Evolutionary conservation across 2,797 vertebrate species (phyloP), one percentile per base, ranked within the genome.

Genomic region (Clangula hyemalis): DNA sequence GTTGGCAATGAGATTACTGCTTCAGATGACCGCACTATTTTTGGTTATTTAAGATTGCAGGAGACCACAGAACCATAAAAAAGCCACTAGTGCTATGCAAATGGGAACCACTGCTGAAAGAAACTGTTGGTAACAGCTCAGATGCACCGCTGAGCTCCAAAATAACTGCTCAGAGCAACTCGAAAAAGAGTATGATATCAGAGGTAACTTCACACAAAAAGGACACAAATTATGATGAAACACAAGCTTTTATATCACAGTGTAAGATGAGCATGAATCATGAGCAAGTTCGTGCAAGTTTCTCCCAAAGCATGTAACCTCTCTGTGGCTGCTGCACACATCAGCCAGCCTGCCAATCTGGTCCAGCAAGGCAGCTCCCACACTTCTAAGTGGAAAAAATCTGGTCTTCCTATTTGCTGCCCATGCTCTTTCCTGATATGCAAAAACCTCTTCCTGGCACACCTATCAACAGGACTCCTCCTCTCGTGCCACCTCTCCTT

Each of bases 131-230:
- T 2, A 56, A 64, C 62, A 38, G 34, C 51, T 70, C 32, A 2
- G 19, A 24, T 1, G 6, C n/a, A 21, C 18, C 1, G 3, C 62
- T 5, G 30, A 71, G 28, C 38, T 47, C 49, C 3, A 4, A 8
- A 58, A 38, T 0, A 27, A 61, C 56, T 14, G 45, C 68, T 78
- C 7, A 0, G 3, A 0, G 3, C 1, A 11, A 2, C 43, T 20
- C 11, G 43, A 60, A 41, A 45, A 20, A 24, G 71, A 16, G 38
- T 11, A 4, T 21, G 2, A 6, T 1, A 34, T 49, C 51, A 58
- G 62, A 24, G 58, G 30, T 32, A 34, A 47, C 27, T 6, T 10
- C 32, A 17, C 0, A 2, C 56, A 17, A 69, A 22, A 32, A 28
- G 41, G 58, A 8, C 16, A 27, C 19, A 25, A 61, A 45, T 3